These are phyloP conservation scores for Orthonevra nobilis DNA, from an alignment of 2,888 invertebrate species.

Conservation along the genomic window DNA sequence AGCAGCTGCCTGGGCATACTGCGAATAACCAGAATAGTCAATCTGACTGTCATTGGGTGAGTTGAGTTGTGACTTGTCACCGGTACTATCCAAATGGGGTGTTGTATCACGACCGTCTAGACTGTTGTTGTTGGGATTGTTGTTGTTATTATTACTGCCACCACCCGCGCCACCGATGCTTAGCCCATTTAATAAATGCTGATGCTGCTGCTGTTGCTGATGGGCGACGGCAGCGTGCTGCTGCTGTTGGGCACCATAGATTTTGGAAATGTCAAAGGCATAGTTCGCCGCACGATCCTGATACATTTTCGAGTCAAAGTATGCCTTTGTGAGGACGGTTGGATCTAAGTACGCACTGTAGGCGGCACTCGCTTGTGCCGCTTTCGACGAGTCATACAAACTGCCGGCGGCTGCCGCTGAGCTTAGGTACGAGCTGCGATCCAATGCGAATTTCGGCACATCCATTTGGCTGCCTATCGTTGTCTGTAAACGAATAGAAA, in stretches of 20 bases:
- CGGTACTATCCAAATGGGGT: slow-evolving; percentile 77
- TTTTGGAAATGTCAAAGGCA: slow-evolving; percentile 80
- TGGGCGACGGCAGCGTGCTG: slow-evolving; percentile 74
- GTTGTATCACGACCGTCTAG: slow-evolving; percentile 79
- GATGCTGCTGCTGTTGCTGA: slow-evolving; percentile 78
- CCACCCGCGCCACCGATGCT: slow-evolving; percentile 73
- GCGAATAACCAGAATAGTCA: slow-evolving; percentile 78
- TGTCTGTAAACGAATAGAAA: slow-evolving; percentile 72
- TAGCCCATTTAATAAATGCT: slow-evolving; percentile 76
- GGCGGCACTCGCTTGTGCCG: slow-evolving; percentile 78
- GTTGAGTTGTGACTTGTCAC: slow-evolving; percentile 77
- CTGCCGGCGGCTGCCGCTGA: slow-evolving; percentile 79
- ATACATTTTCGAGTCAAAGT: slow-evolving; percentile 80
- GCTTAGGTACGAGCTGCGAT: slow-evolving; percentile 79
- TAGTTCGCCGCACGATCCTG: slow-evolving; percentile 80
- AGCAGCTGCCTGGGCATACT: slow-evolving; percentile 71
- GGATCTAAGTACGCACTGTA: slow-evolving; percentile 80
- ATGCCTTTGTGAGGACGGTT: slow-evolving; percentile 80
- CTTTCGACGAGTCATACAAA: slow-evolving; percentile 76
- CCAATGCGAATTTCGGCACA: slow-evolving; percentile 79
- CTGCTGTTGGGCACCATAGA: slow-evolving; percentile 79
- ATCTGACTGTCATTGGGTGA: slow-evolving; percentile 78
- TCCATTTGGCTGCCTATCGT: slow-evolving; percentile 79
- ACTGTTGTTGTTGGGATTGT: slow-evolving; percentile 72
- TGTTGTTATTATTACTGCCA: slow-evolving; percentile 74